Evolutionary conservation across 2,888 invertebrate genomes (phyloP), one percentile per base, ranked within the genome.

Genomic region (Asteroscopus sphinx): DNA sequence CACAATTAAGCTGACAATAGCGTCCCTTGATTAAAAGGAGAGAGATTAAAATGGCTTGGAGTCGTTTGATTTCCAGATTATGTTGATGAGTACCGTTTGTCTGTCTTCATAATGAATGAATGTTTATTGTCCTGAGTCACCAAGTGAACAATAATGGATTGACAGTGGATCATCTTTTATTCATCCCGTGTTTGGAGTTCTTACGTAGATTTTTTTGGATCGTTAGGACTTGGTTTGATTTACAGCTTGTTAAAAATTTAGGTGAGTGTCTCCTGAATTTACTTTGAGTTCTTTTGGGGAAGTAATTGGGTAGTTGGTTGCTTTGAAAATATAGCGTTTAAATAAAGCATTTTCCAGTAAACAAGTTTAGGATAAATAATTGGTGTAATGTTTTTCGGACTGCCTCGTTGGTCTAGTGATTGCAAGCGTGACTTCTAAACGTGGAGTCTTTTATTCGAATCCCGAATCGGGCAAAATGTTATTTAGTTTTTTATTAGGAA

Each of bases 1-100:
- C 67, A 76, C 77, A 81, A 78, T 83, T 79, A 73, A 70, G 76
- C 80, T 76, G 76, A 80, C 80, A 82, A 82, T 77, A 73, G 78
- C 56, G 57, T 59, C 69, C 65, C 67, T 75, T 81, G 79, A 82
- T 82, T 81, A 80, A 81, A 81, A 79, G 74, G 73, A 68, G 73
- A 68, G 28, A 71, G 74, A 78, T 77, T 79, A 68, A 68, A 68
- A 71, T 76, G 62, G 59, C 66, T 64, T 30, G 32, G 41, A 74
- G 74, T 60, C 63, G 80, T 81, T 80, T 80, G 80, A 78, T 80
- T 76, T 67, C 60, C 28, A 77, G 79, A 81, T 80, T 76, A 77
- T 70, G 67, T 53, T 61, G 67, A 79, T 68, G 73, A 73, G 56
- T 45, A 17, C 41, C 61, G 49, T 65, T 67, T 63, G 72, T 57